Conservation (phyloP, 1,140 invertebrate genomes). For the Drosophila dunni region DNA sequence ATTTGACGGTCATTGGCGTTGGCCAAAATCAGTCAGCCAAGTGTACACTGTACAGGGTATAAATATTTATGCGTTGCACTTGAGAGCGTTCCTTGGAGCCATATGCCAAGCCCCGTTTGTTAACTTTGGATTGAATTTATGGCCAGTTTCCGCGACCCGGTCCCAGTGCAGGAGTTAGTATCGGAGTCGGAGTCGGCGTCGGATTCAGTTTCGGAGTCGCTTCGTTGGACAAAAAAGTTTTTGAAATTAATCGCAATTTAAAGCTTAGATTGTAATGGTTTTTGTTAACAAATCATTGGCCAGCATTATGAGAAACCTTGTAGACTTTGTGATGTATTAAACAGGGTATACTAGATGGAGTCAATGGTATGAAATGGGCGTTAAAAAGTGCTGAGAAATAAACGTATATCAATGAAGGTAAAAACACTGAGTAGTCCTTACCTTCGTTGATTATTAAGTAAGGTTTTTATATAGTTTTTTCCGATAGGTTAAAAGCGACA, state of each 20-base stretch:
- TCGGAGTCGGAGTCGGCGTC: not conserved
- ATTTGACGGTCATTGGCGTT: slow-evolving; percentile 73
- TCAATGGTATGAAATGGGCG: not conserved
- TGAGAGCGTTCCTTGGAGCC: slow-evolving; percentile 58
- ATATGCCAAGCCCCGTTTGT: not conserved
- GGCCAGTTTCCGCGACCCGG: slow-evolving; percentile 68
- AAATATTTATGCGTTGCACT: slow-evolving; percentile 82
- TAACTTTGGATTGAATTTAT: slow-evolving; percentile 54
- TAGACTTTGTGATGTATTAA: not conserved
- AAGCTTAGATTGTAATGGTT: slow-evolving; percentile 45
- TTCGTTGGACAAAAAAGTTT: slow-evolving; percentile 2
- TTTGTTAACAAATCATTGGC: slow-evolving; percentile 76
- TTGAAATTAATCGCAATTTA: slow-evolving; percentile 40
- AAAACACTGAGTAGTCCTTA: no score
- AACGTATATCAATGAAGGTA: no score
- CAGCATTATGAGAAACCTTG: slow-evolving; percentile 10
- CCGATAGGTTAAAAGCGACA: no score
- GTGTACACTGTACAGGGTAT: slow-evolving; percentile 29
- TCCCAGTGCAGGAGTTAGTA: slow-evolving; percentile 9
- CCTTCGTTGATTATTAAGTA: no score
- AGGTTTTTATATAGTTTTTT: no score
- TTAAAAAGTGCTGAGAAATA: not conserved
- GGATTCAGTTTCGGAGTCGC: not conserved
- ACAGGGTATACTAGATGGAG: not conserved
- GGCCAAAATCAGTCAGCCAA: slow-evolving; percentile 25